Conservation (phyloP, 2,113 vertebrate species). For the Lipophrys pholis region DNA sequence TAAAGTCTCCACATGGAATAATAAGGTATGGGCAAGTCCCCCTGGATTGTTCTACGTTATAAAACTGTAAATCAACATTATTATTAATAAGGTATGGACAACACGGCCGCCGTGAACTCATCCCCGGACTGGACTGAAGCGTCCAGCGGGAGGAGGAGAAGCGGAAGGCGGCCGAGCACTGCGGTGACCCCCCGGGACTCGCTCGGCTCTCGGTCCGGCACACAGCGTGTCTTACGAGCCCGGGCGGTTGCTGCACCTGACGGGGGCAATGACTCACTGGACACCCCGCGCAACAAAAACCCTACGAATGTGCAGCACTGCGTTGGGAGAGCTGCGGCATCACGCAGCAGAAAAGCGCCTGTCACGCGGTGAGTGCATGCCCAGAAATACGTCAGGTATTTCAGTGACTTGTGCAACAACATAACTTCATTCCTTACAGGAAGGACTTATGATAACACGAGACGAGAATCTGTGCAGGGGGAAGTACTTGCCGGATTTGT, state of each 20-base stretch:
- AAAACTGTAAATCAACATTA: no score
- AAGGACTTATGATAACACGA: not conserved
- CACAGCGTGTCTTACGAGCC: conserved; percentile 42
- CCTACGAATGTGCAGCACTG: not conserved
- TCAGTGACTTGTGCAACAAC: no score
- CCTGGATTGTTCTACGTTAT: no score
- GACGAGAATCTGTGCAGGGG: not conserved
- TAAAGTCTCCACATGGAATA: not conserved
- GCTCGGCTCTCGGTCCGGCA: not conserved
- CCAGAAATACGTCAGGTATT: not conserved
- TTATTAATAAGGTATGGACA: no score
- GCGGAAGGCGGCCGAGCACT: not conserved
- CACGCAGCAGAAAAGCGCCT: conserved; percentile 17
- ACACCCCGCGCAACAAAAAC: not conserved
- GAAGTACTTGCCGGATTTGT: conserved; percentile 21
- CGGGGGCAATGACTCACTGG: not conserved
- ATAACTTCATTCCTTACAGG: not conserved
- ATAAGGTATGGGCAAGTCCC: no score
- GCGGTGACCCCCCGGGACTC: not conserved
- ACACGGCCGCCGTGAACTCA: conserved; percentile 17
- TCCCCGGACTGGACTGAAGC: conserved; percentile 42
- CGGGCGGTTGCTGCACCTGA: not conserved
- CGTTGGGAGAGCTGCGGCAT: conserved; percentile 2
- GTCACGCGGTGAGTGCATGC: conserved; percentile 34
- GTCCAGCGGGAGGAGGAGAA: conserved; percentile 11